Percentiles rank a stretch among this genome's conserved stretches.
phyloP scores from a whole-genome alignment of 2,797 vertebrate genomes.

The Chloroceryle inda region DNA sequence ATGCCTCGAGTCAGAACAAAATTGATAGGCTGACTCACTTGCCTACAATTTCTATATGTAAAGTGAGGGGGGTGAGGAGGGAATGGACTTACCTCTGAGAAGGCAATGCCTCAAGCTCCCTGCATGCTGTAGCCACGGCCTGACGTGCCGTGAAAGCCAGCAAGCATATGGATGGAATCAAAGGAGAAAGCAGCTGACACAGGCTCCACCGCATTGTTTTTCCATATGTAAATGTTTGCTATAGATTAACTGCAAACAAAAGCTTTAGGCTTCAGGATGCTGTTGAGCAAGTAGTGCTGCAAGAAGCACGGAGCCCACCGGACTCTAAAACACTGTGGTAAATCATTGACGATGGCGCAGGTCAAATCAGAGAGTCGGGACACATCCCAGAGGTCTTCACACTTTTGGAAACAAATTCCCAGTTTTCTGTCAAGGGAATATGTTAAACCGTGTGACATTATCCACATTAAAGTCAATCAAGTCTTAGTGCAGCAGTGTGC shows the following conservation, averaged over 20 bases:
- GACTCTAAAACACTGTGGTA: neutral
- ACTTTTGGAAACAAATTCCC: slow-evolving; percentile 53
- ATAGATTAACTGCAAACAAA: neutral
- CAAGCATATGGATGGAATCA: neutral
- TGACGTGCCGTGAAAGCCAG: neutral
- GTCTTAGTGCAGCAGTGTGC: neutral
- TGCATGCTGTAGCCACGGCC: neutral
- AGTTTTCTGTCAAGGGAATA: slow-evolving; percentile 8
- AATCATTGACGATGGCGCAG: slow-evolving; percentile 72
- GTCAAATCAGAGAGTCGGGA: slow-evolving; percentile 1
- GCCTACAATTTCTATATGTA: neutral
- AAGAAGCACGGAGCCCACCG: neutral
- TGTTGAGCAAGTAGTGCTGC: neutral
- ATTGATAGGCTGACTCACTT: neutral
- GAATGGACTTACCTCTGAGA: slow-evolving; percentile 69
- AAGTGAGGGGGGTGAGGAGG: neutral
- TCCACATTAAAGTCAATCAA: slow-evolving; percentile 31
- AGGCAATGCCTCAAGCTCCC: neutral
- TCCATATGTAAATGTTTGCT: neutral
- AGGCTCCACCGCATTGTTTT: slow-evolving; percentile 14
- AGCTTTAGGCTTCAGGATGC: neutral
- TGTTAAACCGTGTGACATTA: slow-evolving; percentile 30
- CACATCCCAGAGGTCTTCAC: slow-evolving; percentile 32
- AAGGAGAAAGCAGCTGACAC: slow-evolving; percentile 58
- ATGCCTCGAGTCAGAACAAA: neutral